Evolutionary conservation across 2,888 invertebrate genomes (phyloP).

Genomic region (Drosophila neonasuta): DNA sequence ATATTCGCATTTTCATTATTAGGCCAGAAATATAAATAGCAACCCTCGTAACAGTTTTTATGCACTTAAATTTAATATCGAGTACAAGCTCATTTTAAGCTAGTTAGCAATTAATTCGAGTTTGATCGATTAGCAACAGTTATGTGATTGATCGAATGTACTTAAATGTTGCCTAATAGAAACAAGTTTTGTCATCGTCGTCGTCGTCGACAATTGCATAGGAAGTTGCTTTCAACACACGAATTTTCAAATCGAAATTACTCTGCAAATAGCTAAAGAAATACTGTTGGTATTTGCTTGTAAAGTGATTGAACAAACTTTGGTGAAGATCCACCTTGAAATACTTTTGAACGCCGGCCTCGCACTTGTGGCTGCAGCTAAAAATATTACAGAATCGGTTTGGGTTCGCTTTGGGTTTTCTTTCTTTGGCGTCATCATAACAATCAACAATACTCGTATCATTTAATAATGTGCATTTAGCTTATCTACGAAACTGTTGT

Average conservation of each 20-base stretch:
- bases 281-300: slow-evolving; percentile 47
- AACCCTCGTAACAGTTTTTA: slow-evolving; percentile 1
- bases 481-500: slow-evolving; percentile 60
- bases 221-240: not conserved
- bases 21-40: too few relatives aligned
- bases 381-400: slow-evolving; percentile 23
- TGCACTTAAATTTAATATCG: not conserved
- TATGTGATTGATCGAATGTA: too few relatives aligned
- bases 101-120: slow-evolving; percentile 6
- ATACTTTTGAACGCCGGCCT: not conserved
- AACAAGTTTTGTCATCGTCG: too few relatives aligned
- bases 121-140: slow-evolving; percentile 14
- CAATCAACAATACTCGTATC: slow-evolving; percentile 48
- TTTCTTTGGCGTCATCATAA: slow-evolving; percentile 34
- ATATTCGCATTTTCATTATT: too few relatives aligned
- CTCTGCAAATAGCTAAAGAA: slow-evolving; percentile 14
- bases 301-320: slow-evolving; percentile 36
- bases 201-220: not conserved
- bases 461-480: slow-evolving; percentile 66
- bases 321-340: slow-evolving; percentile 36
- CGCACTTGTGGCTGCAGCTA: slow-evolving; percentile 6
- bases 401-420: slow-evolving; percentile 1
- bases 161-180: too few relatives aligned
- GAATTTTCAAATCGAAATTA: slow-evolving; percentile 1
- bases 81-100: not conserved